These are phyloP conservation scores for Athalia rosae DNA, from an alignment of 2,888 invertebrate species.

Conservation along the genomic window DNA sequence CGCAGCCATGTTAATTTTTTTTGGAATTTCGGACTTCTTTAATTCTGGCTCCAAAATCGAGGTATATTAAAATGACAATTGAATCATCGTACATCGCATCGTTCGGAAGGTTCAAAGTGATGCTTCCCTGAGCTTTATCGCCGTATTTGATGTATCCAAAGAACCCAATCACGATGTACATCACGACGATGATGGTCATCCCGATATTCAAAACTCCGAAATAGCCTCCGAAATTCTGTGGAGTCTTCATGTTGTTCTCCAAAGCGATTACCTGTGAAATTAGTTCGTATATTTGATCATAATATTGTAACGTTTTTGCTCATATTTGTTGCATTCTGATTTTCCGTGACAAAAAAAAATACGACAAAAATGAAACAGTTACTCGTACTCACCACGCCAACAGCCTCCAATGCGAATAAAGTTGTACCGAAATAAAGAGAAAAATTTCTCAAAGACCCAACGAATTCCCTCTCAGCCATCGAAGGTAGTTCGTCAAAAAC, in stretches of 20 bases:
- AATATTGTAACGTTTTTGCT: background rate
- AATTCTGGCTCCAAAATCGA: background rate
- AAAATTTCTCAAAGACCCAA: constrained; percentile 76
- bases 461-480: constrained; percentile 73
- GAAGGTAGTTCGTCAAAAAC: constrained; percentile 80
- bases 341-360: background rate
- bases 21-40: background rate
- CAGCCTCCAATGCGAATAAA: constrained; percentile 90
- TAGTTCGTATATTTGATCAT: constrained; percentile 56
- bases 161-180: constrained; percentile 88
- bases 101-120: constrained; percentile 87
- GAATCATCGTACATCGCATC: constrained; percentile 74
- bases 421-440: constrained; percentile 93
- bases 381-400: constrained; percentile 81
- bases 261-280: constrained; percentile 86
- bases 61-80: background rate
- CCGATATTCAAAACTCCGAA: constrained; percentile 89
- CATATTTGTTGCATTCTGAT: too few species aligned
- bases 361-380: background rate
- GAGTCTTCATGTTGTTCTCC: constrained; percentile 93
- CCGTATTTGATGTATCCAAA: constrained; percentile 91
- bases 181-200: constrained; percentile 84
- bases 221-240: constrained; percentile 84
- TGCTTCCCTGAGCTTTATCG: constrained; percentile 80
- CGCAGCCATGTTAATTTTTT: too few species aligned